These are phyloP conservation scores for Tortricodes alternella DNA, from an alignment of 2,888 invertebrate genomes.

Conservation along the genomic window DNA sequence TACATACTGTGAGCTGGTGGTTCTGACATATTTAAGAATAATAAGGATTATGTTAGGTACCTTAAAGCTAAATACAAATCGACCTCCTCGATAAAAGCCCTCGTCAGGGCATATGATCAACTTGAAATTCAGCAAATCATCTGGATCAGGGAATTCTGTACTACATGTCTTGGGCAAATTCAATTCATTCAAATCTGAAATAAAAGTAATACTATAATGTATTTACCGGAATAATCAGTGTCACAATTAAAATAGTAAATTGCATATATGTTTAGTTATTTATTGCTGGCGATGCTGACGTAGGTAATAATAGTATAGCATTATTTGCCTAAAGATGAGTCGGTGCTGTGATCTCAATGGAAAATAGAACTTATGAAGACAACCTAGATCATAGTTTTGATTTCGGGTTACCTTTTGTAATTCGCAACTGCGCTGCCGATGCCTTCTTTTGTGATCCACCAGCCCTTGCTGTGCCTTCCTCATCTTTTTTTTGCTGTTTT, in stretches of 20 bases:
- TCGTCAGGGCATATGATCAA: slow-evolving; percentile 98
- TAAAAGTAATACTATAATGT: slow-evolving; percentile 38
- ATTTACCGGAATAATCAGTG: slow-evolving; percentile 30
- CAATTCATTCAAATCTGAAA: slow-evolving; percentile 97
- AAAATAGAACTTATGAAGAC: background rate
- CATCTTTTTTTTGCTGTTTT: slow-evolving; percentile 99
- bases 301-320: slow-evolving; percentile 2
- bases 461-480: slow-evolving; percentile 87
- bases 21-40: background rate
- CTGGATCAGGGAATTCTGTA: slow-evolving; percentile 97
- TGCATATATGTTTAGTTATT: background rate
- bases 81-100: slow-evolving; percentile 97
- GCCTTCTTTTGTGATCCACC: slow-evolving; percentile 93
- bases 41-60: slow-evolving; percentile 57
- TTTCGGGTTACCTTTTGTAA: slow-evolving; percentile 92
- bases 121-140: slow-evolving; percentile 98
- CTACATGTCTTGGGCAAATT: slow-evolving; percentile 98
- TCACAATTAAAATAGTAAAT: background rate
- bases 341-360: background rate
- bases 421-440: slow-evolving; percentile 97
- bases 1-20: no score
- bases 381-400: background rate
- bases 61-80: slow-evolving; percentile 98
- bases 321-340: background rate
- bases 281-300: slow-evolving; percentile 14